These are phyloP conservation scores for Colius striatus DNA, from an alignment of 2,113 vertebrate species.

Conservation along the genomic window DNA sequence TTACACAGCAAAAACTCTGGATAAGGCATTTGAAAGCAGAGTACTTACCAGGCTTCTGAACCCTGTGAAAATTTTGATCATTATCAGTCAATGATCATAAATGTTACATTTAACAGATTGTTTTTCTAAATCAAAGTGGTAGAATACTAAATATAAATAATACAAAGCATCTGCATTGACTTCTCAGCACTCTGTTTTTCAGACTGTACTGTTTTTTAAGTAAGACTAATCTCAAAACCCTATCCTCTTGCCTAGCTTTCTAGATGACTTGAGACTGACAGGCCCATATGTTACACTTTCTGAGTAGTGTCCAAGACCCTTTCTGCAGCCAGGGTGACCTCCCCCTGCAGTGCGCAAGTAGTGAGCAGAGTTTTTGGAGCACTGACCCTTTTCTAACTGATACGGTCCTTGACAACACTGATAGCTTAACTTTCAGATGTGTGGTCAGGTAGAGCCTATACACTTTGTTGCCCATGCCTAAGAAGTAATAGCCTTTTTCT, in stretches of 20 bases:
- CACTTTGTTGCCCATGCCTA: not conserved
- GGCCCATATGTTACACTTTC: fast-evolving
- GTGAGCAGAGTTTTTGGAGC: not conserved
- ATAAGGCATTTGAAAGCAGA: fast-evolving
- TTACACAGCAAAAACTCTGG: not conserved
- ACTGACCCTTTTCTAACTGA: not conserved
- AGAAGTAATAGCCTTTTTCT: not conserved
- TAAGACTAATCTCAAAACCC: not conserved
- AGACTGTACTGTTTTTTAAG: not conserved
- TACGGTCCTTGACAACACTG: not conserved
- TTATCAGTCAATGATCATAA: not conserved
- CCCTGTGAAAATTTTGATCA: not conserved
- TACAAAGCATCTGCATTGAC: not conserved
- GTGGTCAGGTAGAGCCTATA: not conserved
- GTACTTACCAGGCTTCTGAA: not conserved
- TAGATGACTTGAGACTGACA: not conserved
- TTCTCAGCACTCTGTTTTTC: fast-evolving
- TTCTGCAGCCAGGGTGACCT: not conserved
- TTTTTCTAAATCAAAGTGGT: not conserved
- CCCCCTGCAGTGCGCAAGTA: not conserved
- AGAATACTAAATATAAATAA: not conserved
- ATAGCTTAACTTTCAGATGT: not conserved
- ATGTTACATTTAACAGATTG: not conserved
- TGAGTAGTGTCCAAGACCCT: not conserved
- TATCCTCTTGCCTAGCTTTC: fast-evolving